Percentiles rank a stretch among this genome's conserved stretches.
Evolutionary conservation across 2,888 invertebrate genomes (phyloP).

Genomic region (Drosophila leonis): DNA sequence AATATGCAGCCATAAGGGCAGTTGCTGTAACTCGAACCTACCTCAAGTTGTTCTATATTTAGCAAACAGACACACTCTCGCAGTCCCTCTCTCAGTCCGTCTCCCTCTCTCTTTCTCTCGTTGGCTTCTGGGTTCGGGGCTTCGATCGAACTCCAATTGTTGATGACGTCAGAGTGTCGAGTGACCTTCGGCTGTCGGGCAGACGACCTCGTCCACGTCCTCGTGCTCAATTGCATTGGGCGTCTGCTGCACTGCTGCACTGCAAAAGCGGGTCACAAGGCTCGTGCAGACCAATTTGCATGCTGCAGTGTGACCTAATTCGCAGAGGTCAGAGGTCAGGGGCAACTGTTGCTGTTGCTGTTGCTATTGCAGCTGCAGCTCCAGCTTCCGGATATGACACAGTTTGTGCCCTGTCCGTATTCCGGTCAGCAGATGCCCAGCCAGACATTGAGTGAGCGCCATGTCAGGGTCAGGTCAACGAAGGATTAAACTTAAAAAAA

Average conservation of each 20-base stretch:
- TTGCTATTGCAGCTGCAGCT: slow-evolving; percentile 1
- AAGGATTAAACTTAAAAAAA: not conserved
- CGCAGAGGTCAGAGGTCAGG: slow-evolving; percentile 31
- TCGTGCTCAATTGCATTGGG: slow-evolving; percentile 14
- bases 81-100: not conserved
- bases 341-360: slow-evolving; percentile 16
- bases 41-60: slow-evolving; percentile 80
- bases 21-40: slow-evolving; percentile 70
- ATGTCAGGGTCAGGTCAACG: slow-evolving; percentile 45
- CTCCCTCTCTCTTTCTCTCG: not conserved
- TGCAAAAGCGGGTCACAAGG: slow-evolving; percentile 40
- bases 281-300: slow-evolving; percentile 49
- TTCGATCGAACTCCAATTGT: slow-evolving; percentile 22
- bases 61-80: slow-evolving; percentile 35
- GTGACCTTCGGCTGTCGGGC: slow-evolving; percentile 40
- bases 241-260: slow-evolving; percentile 1
- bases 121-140: slow-evolving; percentile 19
- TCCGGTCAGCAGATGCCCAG: not conserved
- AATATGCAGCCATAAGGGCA: slow-evolving; percentile 45
- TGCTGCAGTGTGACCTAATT: slow-evolving; percentile 57
- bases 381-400: slow-evolving; percentile 33
- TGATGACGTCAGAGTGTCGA: slow-evolving; percentile 37
- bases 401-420: slow-evolving; percentile 19
- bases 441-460: not conserved
- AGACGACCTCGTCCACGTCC: slow-evolving; percentile 33